Base-by-base conservation (phyloP, 1,140 invertebrate genomes). In the Calosoma granatense region DNA sequence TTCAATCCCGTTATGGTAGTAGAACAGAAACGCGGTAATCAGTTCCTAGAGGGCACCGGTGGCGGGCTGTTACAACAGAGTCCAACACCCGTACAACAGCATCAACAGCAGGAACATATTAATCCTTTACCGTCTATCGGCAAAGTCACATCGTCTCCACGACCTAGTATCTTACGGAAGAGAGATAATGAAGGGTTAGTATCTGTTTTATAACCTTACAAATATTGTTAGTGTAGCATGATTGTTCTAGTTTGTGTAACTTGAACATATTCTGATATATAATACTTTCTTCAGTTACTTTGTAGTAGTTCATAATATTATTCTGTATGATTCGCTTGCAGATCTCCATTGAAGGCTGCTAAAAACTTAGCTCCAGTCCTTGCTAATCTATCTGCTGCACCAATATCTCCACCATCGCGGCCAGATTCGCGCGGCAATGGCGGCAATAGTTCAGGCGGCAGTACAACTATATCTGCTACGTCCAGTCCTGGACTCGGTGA, bases 381-480 rank as follows among this genome's bases (percentile, higher is more conserved):
- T 14, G 59, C 66, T 17, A 68, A 57, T 57, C 20, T 70, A 58
- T 61, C 67, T 23, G 61, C 65, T 63, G 74, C 78, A 12, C 69
- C 77, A 26, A 69, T 73, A 6, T 73, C 75, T 1, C 72, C 77
- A 11, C 71, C 72, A 17, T 71, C 72, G 4, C 71, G 75, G 15
- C 76, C 76, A 0, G 64, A 74, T 47, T 79, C 77, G 9, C 73
- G 75, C 3, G 74, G 71, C 51, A 74, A 71, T 22, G 77, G 76
- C 56, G 41, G 9, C 15, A 74, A 78, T 54, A 78, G 77, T 70
- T 73, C 78, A 17, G 74, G 75, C 51, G 86, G 86, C n/a, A 87
- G 85, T 0, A 87, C 86, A 0, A 88, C 86, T 0, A 81, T 88
- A 1, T 88, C 85, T 1, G 86, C 86, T 0, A 87, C 85, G n/a